A percentile compares a stretch with the other conserved stretches of the same genome.
Evolutionary conservation across 2,888 invertebrate genomes (phyloP).

Genomic region (Acanthoscelides obtectus): DNA sequence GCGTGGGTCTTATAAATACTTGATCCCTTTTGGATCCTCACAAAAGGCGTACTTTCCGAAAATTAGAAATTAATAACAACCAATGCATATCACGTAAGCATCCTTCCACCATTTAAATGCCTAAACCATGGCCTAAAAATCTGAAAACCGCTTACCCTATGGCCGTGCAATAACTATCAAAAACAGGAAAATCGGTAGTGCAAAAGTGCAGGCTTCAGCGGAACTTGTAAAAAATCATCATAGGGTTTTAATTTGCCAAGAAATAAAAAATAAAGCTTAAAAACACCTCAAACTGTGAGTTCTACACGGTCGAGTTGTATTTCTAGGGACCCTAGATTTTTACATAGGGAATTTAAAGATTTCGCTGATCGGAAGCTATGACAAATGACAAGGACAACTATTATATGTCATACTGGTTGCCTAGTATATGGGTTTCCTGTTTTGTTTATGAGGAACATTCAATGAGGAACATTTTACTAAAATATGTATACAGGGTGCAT

Average conservation of each 20-base stretch:
- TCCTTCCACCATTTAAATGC: neutral
- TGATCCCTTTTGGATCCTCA: neutral
- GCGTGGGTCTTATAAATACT: neutral
- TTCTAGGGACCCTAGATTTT: neutral
- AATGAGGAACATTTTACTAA: no score
- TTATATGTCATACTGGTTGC: no score
- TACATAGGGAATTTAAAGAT: neutral
- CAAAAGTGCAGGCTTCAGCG: neutral
- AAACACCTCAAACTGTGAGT: neutral
- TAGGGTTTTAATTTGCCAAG: neutral
- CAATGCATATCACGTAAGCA: neutral
- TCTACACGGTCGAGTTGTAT: neutral
- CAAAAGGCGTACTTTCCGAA: neutral
- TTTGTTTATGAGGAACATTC: no score
- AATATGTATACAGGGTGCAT: no score
- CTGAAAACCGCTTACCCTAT: neutral
- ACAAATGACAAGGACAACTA: no score
- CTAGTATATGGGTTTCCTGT: no score
- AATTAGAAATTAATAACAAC: neutral
- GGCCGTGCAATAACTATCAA: neutral
- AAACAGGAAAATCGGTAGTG: neutral
- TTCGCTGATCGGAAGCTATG: neutral
- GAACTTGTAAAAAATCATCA: neutral
- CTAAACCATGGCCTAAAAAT: neutral
- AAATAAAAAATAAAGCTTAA: neutral